Conservation (phyloP, 2,113 vertebrate genomes). For the Anseranas semipalmata region DNA sequence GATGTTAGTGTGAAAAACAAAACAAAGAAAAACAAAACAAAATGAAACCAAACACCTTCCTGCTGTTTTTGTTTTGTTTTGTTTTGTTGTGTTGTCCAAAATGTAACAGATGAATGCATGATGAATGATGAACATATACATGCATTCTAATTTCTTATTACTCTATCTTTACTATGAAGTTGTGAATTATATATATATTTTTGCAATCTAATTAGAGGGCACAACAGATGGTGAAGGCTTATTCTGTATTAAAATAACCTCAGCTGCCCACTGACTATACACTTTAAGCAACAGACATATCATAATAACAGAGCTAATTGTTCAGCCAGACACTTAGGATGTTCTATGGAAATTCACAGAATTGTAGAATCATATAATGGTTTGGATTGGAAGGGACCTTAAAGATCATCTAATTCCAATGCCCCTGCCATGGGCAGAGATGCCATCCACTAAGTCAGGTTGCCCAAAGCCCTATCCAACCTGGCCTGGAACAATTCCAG, state of each 20-base stretch:
- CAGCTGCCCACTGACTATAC: neutral
- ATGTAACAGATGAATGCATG: neutral
- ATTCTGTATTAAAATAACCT: neutral
- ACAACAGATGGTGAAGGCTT: constrained; percentile 30
- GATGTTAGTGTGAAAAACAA: neutral
- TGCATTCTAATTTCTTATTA: constrained; percentile 30
- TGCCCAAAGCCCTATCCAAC: neutral
- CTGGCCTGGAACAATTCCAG: neutral
- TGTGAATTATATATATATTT: neutral
- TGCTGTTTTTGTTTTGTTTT: neutral
- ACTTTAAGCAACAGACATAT: neutral
- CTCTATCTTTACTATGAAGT: neutral
- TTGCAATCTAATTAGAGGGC: neutral
- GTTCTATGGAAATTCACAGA: neutral
- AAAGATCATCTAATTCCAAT: neutral
- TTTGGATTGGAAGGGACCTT: neutral
- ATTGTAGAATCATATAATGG: neutral
- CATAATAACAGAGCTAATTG: neutral
- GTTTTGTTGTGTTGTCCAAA: neutral
- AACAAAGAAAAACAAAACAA: neutral
- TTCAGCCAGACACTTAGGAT: neutral
- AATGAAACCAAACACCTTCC: neutral
- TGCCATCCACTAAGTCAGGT: neutral
- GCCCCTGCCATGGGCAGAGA: neutral
- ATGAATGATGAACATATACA: neutral